Base-by-base conservation (phyloP, 1,140 invertebrate species). In the Drosophila truncata region DNA sequence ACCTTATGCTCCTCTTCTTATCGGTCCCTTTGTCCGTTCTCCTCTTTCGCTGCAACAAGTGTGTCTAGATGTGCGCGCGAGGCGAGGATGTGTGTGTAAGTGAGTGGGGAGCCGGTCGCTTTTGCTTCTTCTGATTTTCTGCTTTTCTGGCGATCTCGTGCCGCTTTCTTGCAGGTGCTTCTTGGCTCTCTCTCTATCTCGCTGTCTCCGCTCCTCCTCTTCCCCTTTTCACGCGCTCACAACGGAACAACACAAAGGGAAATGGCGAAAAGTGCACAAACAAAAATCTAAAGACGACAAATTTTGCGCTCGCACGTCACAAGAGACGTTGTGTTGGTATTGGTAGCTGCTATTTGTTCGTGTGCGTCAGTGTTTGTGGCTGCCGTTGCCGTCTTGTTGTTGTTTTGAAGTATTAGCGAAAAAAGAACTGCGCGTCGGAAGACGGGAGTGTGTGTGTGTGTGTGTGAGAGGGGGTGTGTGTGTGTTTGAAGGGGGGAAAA, bases 361-460 rank as follows among this genome's bases (percentile, higher is more conserved):
- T 42, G 61, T 73, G 31, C 63, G 47, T 50, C 47, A 18, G 47
- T 50, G 47, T 74, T 54, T 65, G 52, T 70, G 54, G 62, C 55
- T 64, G 41, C 25, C 49, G 52, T 63, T 72, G 49, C 27, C 49
- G 49, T 52, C 39, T 47, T 25, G 44, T 58, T 73, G 39, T 62
- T 72, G 63, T 66, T 60, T 65, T 71, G 71, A 76, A 76, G 71
- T 82, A 87, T 71, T 86, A 87, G 82, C 83, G 76, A 87, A 87
- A 86, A 82, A 86, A 82, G 67, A 86, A 85, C 78, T 85, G 82
- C 78, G 78, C 78, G 82, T 82, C 79, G 70, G 49, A 58, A 71
- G 80, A 39, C 33, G 46, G 23, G 33, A 16, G 42, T 69, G 41
- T 49, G 37, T 44, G n/a, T 31, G 41, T 27, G 33, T 31, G 37